Evolutionary conservation across 2,888 invertebrate genomes (phyloP).

Genomic region (Eretmocerus hayati): DNA sequence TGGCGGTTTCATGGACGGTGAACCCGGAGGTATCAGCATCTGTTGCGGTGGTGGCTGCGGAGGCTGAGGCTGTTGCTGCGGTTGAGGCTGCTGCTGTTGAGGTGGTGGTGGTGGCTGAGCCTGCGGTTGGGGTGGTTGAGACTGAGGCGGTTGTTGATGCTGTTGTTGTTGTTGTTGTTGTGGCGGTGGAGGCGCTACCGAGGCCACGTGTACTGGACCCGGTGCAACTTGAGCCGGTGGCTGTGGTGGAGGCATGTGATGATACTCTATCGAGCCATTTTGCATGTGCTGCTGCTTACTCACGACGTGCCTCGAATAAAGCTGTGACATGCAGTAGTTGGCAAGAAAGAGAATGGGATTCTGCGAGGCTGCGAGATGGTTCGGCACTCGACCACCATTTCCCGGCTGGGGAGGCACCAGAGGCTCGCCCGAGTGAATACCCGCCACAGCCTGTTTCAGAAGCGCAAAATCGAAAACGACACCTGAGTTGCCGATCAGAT

Average conservation of each 20-base stretch:
- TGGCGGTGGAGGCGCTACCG: slow-evolving; percentile 6
- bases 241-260: slow-evolving; percentile 32
- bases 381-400: slow-evolving; percentile 36
- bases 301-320: slow-evolving; percentile 60
- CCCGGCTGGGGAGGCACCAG: slow-evolving; percentile 33
- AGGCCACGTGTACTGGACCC: slow-evolving; percentile 25
- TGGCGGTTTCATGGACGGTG: slow-evolving; percentile 38
- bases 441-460: slow-evolving; percentile 60
- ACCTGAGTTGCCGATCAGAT: slow-evolving; percentile 60
- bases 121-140: slow-evolving; percentile 7
- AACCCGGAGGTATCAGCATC: slow-evolving; percentile 40
- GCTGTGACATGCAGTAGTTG: slow-evolving; percentile 69
- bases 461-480: slow-evolving; percentile 62
- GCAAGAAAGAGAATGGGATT: slow-evolving; percentile 67
- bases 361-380: slow-evolving; percentile 49
- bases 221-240: slow-evolving; percentile 23
- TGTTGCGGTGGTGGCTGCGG: slow-evolving; percentile 25
- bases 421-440: slow-evolving; percentile 56
- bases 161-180: slow-evolving; percentile 24
- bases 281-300: slow-evolving; percentile 53
- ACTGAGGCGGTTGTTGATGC: slow-evolving; percentile 28
- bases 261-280: slow-evolving; percentile 50
- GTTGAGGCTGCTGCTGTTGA: slow-evolving; percentile 14
- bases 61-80: slow-evolving; percentile 15
- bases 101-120: slow-evolving; percentile 1